Evolutionary conservation across 2,888 invertebrate genomes (phyloP).

Genomic region (Corythucha ciliata): DNA sequence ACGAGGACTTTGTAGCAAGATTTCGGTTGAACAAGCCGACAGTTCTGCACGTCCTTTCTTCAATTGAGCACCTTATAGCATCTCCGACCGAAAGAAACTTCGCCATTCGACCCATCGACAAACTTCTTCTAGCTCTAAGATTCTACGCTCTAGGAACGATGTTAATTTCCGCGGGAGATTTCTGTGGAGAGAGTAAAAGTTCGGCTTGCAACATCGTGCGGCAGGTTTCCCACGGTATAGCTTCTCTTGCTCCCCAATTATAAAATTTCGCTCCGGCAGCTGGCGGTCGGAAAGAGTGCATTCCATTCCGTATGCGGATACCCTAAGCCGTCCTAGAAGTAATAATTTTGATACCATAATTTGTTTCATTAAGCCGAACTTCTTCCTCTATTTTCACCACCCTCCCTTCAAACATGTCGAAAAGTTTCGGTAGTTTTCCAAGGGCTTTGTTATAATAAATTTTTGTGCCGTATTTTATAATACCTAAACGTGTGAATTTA

Average conservation of each 20-base stretch:
- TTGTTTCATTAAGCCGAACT: too few species aligned
- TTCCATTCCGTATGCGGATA: too few species aligned
- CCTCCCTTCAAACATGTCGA: too few species aligned
- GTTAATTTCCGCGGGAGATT: not conserved
- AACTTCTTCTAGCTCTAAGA: not conserved
- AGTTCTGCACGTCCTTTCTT: not conserved
- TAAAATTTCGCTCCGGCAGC: too few species aligned
- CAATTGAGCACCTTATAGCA: not conserved
- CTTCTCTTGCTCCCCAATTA: not conserved
- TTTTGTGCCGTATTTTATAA: too few species aligned
- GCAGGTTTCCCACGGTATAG: slow-evolving; percentile 1
- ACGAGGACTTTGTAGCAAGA: not conserved
- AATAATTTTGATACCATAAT: too few species aligned
- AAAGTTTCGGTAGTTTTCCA: too few species aligned
- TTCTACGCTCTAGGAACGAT: slow-evolving; percentile 7
- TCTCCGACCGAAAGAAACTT: not conserved
- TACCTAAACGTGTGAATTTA: too few species aligned
- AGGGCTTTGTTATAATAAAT: too few species aligned
- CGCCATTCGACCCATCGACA: not conserved
- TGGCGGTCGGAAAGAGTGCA: too few species aligned
- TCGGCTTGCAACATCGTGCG: slow-evolving; percentile 8
- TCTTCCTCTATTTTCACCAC: too few species aligned
- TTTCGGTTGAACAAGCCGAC: not conserved
- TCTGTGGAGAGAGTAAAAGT: slow-evolving; percentile 8
- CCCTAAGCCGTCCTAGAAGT: too few species aligned